A percentile compares a stretch with the other conserved stretches of the same genome.
phyloP scores from a whole-genome alignment of 2,113 vertebrate genomes.

The Bambusicola thoracicus region DNA sequence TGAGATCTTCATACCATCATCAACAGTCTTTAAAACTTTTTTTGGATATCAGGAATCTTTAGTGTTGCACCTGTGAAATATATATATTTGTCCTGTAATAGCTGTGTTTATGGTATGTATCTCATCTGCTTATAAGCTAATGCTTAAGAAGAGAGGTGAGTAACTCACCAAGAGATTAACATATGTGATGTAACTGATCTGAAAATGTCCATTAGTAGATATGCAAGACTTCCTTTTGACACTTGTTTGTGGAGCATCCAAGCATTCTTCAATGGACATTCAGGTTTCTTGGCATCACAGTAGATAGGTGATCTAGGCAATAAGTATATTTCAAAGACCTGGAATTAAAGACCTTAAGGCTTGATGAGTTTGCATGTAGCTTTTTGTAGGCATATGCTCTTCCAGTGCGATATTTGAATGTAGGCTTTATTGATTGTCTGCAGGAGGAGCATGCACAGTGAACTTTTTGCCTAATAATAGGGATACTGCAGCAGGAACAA shows the following conservation, averaged over 20 bases:
- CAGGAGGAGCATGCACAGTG: neutral
- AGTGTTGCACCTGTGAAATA: conserved; percentile 58
- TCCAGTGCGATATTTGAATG: neutral
- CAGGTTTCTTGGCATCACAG: conserved; percentile 51
- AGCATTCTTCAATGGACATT: conserved; percentile 53
- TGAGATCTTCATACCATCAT: neutral
- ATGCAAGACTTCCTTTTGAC: conserved; percentile 61
- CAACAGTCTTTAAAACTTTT: neutral
- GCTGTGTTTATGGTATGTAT: conserved; percentile 70
- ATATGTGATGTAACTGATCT: conserved; percentile 63
- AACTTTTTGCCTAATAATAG: neutral
- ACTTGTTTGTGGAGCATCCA: conserved; percentile 63
- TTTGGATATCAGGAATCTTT: conserved; percentile 57
- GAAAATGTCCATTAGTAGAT: conserved; percentile 68
- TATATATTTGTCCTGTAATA: conserved; percentile 36
- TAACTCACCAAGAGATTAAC: conserved; percentile 72
- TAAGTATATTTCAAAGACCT: conserved; percentile 31
- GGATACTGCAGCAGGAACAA: neutral
- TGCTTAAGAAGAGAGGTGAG: conserved; percentile 59
- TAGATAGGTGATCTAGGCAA: conserved; percentile 43
- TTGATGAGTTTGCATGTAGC: conserved; percentile 6
- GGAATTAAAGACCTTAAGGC: neutral
- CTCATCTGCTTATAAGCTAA: conserved; percentile 67
- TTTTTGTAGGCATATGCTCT: neutral
- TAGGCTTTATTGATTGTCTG: neutral